Percentiles rank a stretch among this genome's conserved stretches.
phyloP scores from a whole-genome alignment of 2,797 vertebrate species.

The Ctenopoma multispine region DNA sequence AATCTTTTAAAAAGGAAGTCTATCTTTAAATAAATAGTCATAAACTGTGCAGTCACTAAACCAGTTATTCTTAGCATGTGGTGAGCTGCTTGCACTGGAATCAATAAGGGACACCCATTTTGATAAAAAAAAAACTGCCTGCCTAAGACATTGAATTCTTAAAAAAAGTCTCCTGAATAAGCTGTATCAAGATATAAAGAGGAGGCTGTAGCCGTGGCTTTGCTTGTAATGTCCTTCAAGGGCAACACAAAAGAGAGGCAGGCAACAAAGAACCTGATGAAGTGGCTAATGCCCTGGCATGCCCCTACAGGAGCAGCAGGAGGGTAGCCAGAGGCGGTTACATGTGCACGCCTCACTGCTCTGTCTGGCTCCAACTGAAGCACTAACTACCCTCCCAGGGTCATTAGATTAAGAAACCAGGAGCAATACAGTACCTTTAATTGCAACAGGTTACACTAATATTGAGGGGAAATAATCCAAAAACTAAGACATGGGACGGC shows the following conservation, averaged over 20 bases:
- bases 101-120: conserved; percentile 31
- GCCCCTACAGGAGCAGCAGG: conserved; percentile 80
- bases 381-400: conserved; percentile 61
- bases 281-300: conserved; percentile 84
- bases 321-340: conserved; percentile 71
- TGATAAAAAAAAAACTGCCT: conserved; percentile 1
- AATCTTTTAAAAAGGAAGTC: conserved; percentile 9
- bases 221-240: conserved; percentile 78
- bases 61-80: conserved; percentile 21
- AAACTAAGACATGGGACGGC: conserved; percentile 49
- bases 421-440: conserved; percentile 52
- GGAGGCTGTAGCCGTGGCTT: conserved; percentile 54
- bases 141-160: conserved; percentile 64
- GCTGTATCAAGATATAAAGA: conserved; percentile 71
- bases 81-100: conserved; percentile 31
- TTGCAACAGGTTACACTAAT: conserved; percentile 75
- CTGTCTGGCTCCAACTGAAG: conserved; percentile 67
- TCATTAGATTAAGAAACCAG: conserved; percentile 78
- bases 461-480: conserved; percentile 41
- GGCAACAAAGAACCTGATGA: conserved; percentile 86
- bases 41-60: conserved; percentile 39
- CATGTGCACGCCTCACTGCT: conserved; percentile 78
- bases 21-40: conserved; percentile 25
- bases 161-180: conserved; percentile 74
- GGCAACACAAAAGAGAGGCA: conserved; percentile 78